Conservation (phyloP, 2,797 vertebrate species). For the Sparus aurata region DNA sequence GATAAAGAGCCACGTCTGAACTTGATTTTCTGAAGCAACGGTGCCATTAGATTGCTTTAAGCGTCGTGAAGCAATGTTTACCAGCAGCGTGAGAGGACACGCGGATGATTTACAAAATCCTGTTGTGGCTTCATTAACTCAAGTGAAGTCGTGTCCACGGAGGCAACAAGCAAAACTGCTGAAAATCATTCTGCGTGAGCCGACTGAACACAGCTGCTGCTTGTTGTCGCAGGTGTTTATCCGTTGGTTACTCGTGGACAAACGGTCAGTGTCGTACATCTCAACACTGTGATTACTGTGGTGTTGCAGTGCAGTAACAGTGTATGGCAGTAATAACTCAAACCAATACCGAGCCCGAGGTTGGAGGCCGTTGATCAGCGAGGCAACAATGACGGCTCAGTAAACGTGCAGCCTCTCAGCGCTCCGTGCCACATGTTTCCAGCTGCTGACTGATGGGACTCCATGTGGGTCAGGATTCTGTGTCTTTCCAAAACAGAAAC, state of each 20-base stretch:
- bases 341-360: neutral
- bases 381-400: neutral
- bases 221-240: neutral
- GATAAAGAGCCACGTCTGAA: neutral
- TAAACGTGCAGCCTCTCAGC: constrained; percentile 4
- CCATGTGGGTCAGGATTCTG: constrained; percentile 2
- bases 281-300: too few species aligned
- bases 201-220: neutral
- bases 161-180: neutral
- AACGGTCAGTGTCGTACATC: too few species aligned
- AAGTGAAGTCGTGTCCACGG: too few species aligned
- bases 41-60: neutral
- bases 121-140: neutral
- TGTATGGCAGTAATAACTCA: neutral
- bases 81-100: neutral
- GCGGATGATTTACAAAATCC: too few species aligned
- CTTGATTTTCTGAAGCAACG: neutral
- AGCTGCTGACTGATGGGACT: constrained; percentile 24
- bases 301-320: too few species aligned
- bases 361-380: neutral
- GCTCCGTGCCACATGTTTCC: constrained; percentile 18
- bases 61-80: neutral
- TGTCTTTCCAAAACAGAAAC: constrained; percentile 26
- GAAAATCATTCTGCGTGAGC: neutral
- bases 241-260: neutral